Evolutionary conservation across 2,888 invertebrate genomes (phyloP).

Genomic region (Thyatira batis): DNA sequence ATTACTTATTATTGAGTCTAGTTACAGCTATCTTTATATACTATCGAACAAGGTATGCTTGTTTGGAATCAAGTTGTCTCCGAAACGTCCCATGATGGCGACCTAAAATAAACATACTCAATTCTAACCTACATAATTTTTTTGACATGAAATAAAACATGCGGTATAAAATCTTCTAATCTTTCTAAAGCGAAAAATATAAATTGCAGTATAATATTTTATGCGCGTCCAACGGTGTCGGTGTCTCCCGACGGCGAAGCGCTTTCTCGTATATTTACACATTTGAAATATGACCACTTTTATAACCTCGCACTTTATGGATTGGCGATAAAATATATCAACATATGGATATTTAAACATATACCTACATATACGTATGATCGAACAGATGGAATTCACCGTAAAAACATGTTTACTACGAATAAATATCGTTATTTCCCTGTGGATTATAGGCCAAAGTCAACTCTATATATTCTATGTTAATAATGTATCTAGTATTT

Average conservation of each 20-base stretch:
- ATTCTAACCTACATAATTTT: too few relatives aligned
- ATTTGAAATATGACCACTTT: conserved; percentile 69
- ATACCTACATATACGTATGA: conserved; percentile 13
- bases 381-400: conserved; percentile 5
- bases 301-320: conserved; percentile 70
- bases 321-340: conserved; percentile 67
- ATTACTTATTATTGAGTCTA: too few relatives aligned
- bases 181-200: conserved; percentile 45
- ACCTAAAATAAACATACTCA: too few relatives aligned
- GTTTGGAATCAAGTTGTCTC: too few relatives aligned
- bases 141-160: neutral
- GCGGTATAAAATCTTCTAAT: conserved; percentile 35
- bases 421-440: neutral
- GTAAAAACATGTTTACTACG: conserved; percentile 6
- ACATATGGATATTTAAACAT: conserved; percentile 30
- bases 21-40: too few relatives aligned
- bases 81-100: too few relatives aligned
- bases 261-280: conserved; percentile 68
- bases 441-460: too few relatives aligned
- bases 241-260: conserved; percentile 32
- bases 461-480: too few relatives aligned
- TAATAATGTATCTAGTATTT: too few relatives aligned
- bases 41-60: too few relatives aligned
- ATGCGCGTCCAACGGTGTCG: conserved; percentile 38
- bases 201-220: conserved; percentile 68